These are phyloP conservation scores for Dryobota labecula DNA, from an alignment of 2,888 invertebrate species.

Conservation along the genomic window DNA sequence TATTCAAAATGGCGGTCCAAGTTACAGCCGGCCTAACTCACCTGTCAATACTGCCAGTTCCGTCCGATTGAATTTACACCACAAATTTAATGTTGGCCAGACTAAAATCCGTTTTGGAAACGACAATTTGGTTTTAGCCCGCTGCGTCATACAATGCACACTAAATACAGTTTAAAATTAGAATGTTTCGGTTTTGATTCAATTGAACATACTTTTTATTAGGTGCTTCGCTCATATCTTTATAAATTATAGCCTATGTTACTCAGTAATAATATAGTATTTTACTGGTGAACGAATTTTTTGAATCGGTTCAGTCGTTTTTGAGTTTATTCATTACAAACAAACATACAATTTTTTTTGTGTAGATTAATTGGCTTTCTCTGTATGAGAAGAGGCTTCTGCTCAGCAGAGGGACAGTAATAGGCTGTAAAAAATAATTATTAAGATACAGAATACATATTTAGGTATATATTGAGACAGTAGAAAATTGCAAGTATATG, in stretches of 20 bases:
- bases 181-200: not conserved
- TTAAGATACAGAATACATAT: too few species aligned
- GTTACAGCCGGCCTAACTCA: conserved; percentile 45
- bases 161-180: conserved; percentile 22
- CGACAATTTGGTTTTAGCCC: conserved; percentile 46
- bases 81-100: conserved; percentile 57
- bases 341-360: too few species aligned
- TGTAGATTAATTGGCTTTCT: not conserved
- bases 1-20: conserved; percentile 40
- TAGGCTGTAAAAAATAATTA: too few species aligned
- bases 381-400: not conserved
- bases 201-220: not conserved
- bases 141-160: conserved; percentile 12
- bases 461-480: not conserved
- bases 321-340: too few species aligned
- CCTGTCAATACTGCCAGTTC: conserved; percentile 51
- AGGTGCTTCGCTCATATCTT: too few species aligned
- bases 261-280: too few species aligned
- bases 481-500: not conserved
- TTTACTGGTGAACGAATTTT: too few species aligned
- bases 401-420: not conserved
- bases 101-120: conserved; percentile 56
- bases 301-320: too few species aligned
- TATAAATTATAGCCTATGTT: too few species aligned
- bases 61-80: conserved; percentile 58